Conservation (phyloP, 2,113 vertebrate genomes). For the Rhabdornis inornatus region DNA sequence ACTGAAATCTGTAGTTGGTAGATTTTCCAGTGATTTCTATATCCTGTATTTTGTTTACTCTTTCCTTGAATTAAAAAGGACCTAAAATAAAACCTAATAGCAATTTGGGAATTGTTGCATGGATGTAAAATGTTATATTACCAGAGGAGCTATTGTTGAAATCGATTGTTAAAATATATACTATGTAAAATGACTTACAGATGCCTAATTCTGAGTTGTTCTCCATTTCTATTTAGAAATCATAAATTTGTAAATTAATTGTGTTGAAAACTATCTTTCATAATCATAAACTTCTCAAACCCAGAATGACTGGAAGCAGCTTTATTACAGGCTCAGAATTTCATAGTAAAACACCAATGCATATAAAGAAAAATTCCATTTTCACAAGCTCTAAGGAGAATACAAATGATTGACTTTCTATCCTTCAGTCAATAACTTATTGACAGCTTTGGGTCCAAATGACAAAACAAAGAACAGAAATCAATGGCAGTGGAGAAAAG, state of each 20-base stretch:
- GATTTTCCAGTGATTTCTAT: neutral
- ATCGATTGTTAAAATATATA: neutral
- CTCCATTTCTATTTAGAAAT: neutral
- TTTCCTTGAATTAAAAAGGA: neutral
- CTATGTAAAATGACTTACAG: neutral
- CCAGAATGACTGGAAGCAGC: neutral
- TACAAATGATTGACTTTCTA: slow-evolving; percentile 51
- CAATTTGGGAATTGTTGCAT: neutral
- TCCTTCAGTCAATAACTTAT: slow-evolving; percentile 58
- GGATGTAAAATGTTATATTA: neutral
- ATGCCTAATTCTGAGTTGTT: neutral
- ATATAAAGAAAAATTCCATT: slow-evolving; percentile 29
- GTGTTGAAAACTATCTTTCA: neutral
- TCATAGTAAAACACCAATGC: neutral
- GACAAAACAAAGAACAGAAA: slow-evolving; percentile 38
- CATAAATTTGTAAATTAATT: neutral
- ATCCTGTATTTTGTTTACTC: neutral
- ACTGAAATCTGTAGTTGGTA: neutral
- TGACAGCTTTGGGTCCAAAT: slow-evolving; percentile 23
- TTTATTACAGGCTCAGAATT: neutral
- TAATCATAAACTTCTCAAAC: neutral
- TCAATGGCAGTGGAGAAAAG: slow-evolving; percentile 32
- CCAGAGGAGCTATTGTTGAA: neutral
- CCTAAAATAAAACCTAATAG: neutral
- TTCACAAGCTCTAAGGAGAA: slow-evolving; percentile 23